Percentiles rank a stretch among this genome's conserved stretches.
These are phyloP conservation scores for Pangasius mekongensis DNA, from an alignment of 2,797 vertebrate genomes.

Conservation along the genomic window DNA sequence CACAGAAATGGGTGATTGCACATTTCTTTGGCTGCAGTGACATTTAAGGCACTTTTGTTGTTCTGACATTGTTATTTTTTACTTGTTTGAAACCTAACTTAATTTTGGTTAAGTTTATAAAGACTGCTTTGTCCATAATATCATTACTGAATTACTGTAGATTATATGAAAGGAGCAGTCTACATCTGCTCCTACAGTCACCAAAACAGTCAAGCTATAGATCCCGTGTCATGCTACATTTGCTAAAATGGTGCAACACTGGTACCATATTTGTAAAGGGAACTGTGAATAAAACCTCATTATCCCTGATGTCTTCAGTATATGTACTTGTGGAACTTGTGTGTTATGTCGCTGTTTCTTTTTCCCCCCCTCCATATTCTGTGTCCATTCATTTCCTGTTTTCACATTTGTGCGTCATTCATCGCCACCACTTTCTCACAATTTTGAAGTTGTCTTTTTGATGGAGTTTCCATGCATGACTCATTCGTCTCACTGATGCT, in stretches of 20 bases:
- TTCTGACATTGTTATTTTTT: background rate
- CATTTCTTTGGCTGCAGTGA: background rate
- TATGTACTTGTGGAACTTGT: background rate
- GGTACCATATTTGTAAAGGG: background rate
- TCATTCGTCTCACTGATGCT: constrained; percentile 19
- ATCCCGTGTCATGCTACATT: background rate
- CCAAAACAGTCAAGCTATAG: background rate
- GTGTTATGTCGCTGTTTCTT: background rate
- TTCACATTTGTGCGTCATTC: background rate
- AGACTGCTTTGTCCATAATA: background rate
- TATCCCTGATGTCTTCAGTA: constrained; percentile 6
- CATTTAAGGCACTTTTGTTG: constrained; percentile 5
- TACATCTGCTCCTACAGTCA: background rate
- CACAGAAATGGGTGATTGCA: background rate
- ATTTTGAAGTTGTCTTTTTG: constrained; percentile 15
- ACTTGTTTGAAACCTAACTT: background rate
- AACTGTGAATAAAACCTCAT: background rate
- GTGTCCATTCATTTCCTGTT: background rate
- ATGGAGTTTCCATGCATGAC: constrained; percentile 35
- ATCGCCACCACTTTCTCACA: background rate
- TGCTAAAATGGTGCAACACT: background rate
- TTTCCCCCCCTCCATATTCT: background rate
- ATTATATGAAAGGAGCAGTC: background rate
- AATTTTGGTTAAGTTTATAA: background rate
- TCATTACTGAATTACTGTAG: background rate